Percentiles rank a stretch among this genome's conserved stretches.
phyloP scores from a whole-genome alignment of 2,797 vertebrate genomes.

The Dendrocincla tyrannina region DNA sequence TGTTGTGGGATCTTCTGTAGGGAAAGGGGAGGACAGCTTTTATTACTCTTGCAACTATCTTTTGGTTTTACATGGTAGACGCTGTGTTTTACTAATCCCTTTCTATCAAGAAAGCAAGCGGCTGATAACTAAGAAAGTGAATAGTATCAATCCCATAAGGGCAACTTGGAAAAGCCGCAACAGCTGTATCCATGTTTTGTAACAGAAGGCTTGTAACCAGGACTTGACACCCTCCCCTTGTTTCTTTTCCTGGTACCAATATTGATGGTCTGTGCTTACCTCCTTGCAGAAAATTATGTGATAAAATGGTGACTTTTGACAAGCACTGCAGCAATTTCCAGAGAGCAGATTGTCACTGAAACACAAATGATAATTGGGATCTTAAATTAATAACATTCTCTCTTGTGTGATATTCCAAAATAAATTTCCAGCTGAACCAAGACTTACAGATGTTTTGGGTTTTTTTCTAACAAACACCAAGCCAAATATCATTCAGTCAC shows the following conservation, averaged over 20 bases:
- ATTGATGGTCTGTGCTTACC: background rate
- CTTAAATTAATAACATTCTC: background rate
- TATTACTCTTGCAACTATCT: background rate
- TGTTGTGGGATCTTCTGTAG: background rate
- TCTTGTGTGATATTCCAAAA: background rate
- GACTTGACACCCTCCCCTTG: background rate
- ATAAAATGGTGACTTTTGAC: background rate
- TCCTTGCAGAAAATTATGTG: background rate
- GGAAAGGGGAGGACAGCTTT: background rate
- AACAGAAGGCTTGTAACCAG: background rate
- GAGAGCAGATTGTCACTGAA: background rate
- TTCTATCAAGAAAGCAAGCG: background rate
- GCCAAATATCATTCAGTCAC: background rate
- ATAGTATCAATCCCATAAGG: background rate
- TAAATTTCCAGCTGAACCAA: background rate
- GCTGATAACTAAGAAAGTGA: background rate
- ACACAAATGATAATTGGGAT: background rate
- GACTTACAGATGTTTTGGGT: background rate
- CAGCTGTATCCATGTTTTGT: rapidly evolving
- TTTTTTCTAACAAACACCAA: background rate
- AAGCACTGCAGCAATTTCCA: background rate
- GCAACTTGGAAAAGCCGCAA: background rate
- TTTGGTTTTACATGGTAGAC: background rate
- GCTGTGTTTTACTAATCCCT: background rate
- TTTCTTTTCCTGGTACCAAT: background rate